Percentiles rank a stretch among this genome's conserved stretches.
phyloP scores from a whole-genome alignment of 2,113 vertebrate species.

The Acanthochromis polyacanthus region DNA sequence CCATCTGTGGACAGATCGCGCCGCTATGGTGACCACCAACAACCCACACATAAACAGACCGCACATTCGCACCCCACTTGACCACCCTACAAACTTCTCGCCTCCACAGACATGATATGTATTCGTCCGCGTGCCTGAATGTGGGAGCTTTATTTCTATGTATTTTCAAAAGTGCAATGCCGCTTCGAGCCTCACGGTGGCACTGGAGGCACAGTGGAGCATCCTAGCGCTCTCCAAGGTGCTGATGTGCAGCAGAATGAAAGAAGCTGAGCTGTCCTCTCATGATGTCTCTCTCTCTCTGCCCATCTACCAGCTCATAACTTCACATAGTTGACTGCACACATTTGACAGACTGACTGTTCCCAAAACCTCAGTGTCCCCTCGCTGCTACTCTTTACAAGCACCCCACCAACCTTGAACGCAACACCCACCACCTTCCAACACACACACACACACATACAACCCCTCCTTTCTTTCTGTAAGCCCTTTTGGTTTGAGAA shows the following conservation, averaged over 20 bases:
- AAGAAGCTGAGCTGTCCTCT: constrained; percentile 64
- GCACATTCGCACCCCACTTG: constrained; percentile 25
- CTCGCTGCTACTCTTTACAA: constrained; percentile 47
- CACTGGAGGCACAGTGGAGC: constrained; percentile 59
- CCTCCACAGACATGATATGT: constrained; percentile 7
- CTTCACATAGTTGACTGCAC: constrained; percentile 72
- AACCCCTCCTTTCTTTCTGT: constrained; percentile 2
- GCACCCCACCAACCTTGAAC: constrained; percentile 62
- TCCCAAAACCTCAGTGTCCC: constrained; percentile 56
- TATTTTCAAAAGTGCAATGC: constrained; percentile 33
- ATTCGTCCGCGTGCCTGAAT: not conserved
- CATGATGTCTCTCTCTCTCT: constrained; percentile 67
- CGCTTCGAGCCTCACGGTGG: constrained; percentile 64
- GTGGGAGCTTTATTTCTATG: not conserved
- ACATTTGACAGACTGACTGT: constrained; percentile 68
- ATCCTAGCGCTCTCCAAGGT: constrained; percentile 69
- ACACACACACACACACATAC: constrained; percentile 18
- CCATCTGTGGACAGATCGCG: constrained; percentile 67
- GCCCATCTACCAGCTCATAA: constrained; percentile 64
- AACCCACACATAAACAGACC: constrained; percentile 57
- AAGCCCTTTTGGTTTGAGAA: constrained; percentile 53
- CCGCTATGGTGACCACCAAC: constrained; percentile 57
- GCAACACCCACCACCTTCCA: constrained; percentile 34
- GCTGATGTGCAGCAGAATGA: constrained; percentile 72
- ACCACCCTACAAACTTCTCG: constrained; percentile 16